Evolutionary conservation across 1,140 invertebrate genomes (phyloP).

Genomic region (Drosophila guanche): DNA sequence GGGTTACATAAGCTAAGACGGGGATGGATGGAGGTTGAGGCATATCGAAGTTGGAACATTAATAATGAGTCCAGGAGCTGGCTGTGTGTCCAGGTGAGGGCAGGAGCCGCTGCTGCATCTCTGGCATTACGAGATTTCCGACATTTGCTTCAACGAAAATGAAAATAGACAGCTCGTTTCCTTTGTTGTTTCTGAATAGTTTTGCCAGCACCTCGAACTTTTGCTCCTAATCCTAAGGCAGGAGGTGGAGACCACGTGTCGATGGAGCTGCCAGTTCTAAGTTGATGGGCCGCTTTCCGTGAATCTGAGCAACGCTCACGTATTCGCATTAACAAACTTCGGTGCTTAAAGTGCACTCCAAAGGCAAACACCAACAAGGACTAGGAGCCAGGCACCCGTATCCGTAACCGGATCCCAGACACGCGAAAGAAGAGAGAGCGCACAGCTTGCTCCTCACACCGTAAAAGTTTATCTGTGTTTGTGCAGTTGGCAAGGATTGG

Average conservation of each 20-base stretch:
- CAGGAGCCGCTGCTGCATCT: slow-evolving; percentile 27
- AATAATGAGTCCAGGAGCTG: slow-evolving; percentile 42
- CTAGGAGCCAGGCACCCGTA: slow-evolving; percentile 1
- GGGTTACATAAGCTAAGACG: slow-evolving; percentile 57
- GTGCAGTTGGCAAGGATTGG: slow-evolving; percentile 44
- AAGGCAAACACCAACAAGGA: slow-evolving; percentile 52
- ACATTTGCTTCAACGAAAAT: slow-evolving; percentile 43
- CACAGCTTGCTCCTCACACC: slow-evolving; percentile 7
- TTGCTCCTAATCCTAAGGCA: slow-evolving; percentile 16
- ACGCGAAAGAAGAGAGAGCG: slow-evolving; percentile 1
- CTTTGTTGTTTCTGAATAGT: slow-evolving; percentile 29
- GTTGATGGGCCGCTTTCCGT: slow-evolving; percentile 35
- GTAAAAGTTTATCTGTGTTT: slow-evolving; percentile 69
- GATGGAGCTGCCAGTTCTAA: slow-evolving; percentile 3
- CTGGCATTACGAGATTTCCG: slow-evolving; percentile 49
- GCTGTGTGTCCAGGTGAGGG: slow-evolving; percentile 25
- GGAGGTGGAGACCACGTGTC: not conserved
- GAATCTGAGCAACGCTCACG: slow-evolving; percentile 67
- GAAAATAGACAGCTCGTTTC: slow-evolving; percentile 40
- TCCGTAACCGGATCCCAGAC: not conserved
- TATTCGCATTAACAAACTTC: slow-evolving; percentile 79
- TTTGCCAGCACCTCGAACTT: slow-evolving; percentile 10
- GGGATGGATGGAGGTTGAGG: not conserved
- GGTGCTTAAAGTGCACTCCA: slow-evolving; percentile 75
- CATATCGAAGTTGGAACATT: slow-evolving; percentile 71